Evolutionary conservation across 1,140 invertebrate genomes (phyloP).

Genomic region (Hydropsyche tenuis): DNA sequence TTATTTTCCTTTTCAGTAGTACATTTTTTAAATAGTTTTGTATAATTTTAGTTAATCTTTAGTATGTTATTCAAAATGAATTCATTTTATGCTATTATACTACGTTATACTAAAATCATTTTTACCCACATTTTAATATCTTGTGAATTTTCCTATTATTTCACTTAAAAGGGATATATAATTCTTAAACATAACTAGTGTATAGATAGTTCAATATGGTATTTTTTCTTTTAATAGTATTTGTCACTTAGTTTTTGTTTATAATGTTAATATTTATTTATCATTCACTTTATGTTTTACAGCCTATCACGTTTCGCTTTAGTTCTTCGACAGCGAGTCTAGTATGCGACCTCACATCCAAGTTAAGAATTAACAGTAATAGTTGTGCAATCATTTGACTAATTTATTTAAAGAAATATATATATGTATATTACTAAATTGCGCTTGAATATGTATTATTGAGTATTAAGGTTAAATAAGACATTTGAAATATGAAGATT

Average conservation of each 20-base stretch:
- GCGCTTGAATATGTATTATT: conserved; percentile 28
- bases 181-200: conserved; percentile 19
- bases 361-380: conserved; percentile 30
- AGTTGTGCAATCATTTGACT: conserved; percentile 33
- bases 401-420: conserved; percentile 30
- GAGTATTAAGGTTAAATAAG: conserved; percentile 26
- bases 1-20: background rate
- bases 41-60: conserved; percentile 10
- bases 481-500: conserved; percentile 21
- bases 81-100: conserved; percentile 33
- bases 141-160: conserved; percentile 35
- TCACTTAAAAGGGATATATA: conserved; percentile 20
- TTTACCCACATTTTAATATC: conserved; percentile 31
- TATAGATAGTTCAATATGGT: conserved; percentile 26
- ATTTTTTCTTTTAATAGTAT: conserved; percentile 14
- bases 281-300: conserved; percentile 21
- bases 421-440: conserved; percentile 29
- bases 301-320: conserved; percentile 6
- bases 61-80: conserved; percentile 19
- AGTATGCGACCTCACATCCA: conserved; percentile 10
- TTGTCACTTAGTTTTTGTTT: conserved; percentile 29
- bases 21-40: background rate
- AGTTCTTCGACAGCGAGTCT: conserved; percentile 4
- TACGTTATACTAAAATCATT: conserved; percentile 31
- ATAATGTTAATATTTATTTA: conserved; percentile 28